Percentiles rank a stretch among this genome's conserved stretches.
phyloP scores from a whole-genome alignment of 92 coral and sea anemone genomes.

The Pocillopora meandrina region DNA sequence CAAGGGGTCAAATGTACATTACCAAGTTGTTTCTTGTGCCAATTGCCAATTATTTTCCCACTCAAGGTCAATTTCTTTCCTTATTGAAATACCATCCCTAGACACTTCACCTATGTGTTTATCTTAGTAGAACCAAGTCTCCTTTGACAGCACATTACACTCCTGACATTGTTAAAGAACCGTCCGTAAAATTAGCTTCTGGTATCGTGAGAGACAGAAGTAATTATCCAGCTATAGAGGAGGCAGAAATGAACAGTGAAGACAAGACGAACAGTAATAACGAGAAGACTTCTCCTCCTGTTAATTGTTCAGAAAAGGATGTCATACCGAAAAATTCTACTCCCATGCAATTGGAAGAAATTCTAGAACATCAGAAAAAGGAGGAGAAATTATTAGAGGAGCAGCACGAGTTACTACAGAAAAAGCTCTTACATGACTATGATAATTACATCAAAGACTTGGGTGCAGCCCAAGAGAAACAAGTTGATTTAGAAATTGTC shows the following conservation, averaged over 20 bases:
- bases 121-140: constrained; percentile 60
- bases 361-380: constrained; percentile 65
- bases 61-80: no score
- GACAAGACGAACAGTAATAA: background rate
- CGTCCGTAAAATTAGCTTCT: constrained; percentile 50
- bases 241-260: constrained; percentile 23
- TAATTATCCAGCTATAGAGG: constrained; percentile 12
- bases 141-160: constrained; percentile 69
- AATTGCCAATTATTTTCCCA: no score
- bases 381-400: constrained; percentile 73
- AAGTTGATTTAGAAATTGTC: constrained; percentile 62
- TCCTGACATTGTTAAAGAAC: constrained; percentile 60
- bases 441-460: constrained; percentile 69
- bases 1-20: background rate
- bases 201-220: constrained; percentile 38
- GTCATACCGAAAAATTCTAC: constrained; percentile 48
- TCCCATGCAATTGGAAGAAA: constrained; percentile 54
- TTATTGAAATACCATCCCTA: no score
- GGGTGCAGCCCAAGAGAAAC: constrained; percentile 50
- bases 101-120: background rate
- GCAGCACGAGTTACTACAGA: constrained; percentile 77
- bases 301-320: background rate
- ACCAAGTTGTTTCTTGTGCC: no score
- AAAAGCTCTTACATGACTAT: constrained; percentile 71
- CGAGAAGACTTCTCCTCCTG: background rate